phyloP scores from a whole-genome alignment of 2,797 vertebrate genomes.

The Chelon auratus region DNA sequence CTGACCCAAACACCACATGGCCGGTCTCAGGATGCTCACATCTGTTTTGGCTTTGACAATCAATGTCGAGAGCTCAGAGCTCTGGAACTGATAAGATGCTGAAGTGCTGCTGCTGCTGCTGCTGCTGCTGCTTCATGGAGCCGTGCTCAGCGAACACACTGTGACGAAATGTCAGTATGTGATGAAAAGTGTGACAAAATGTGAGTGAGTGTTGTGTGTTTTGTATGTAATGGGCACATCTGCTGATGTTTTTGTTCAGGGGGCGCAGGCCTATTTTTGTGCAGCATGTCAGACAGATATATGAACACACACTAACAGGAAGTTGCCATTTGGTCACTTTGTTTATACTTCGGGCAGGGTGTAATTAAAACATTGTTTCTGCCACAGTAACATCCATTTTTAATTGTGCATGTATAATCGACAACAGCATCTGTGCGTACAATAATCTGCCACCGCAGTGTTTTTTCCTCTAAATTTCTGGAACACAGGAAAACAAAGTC shows the following conservation, averaged over 20 bases:
- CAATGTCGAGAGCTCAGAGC: slow-evolving; percentile 10
- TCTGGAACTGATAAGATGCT: slow-evolving; percentile 44
- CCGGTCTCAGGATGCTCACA: neutral
- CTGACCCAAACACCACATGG: slow-evolving; percentile 14
- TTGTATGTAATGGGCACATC: slow-evolving; percentile 5
- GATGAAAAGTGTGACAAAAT: slow-evolving; percentile 48
- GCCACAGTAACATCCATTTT: slow-evolving; percentile 4
- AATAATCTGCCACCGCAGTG: neutral
- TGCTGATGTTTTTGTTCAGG: slow-evolving; percentile 23
- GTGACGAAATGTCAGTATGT: slow-evolving; percentile 51
- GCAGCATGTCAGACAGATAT: slow-evolving; percentile 10
- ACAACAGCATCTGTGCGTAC: neutral
- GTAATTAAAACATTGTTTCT: neutral
- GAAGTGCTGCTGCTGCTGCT: neutral
- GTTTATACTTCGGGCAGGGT: neutral
- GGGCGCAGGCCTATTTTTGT: slow-evolving; percentile 1
- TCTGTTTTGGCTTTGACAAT: slow-evolving; percentile 45
- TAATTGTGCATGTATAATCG: neutral
- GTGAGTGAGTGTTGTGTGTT: slow-evolving; percentile 15
- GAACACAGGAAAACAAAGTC: neutral
- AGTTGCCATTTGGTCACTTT: neutral
- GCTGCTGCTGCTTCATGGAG: slow-evolving; percentile 23
- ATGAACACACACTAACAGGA: slow-evolving; percentile 8
- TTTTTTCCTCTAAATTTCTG: neutral
- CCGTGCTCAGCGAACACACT: slow-evolving; percentile 33